Conservation (phyloP, 2,113 vertebrate genomes). For the Actenoides lindsayi region DNA sequence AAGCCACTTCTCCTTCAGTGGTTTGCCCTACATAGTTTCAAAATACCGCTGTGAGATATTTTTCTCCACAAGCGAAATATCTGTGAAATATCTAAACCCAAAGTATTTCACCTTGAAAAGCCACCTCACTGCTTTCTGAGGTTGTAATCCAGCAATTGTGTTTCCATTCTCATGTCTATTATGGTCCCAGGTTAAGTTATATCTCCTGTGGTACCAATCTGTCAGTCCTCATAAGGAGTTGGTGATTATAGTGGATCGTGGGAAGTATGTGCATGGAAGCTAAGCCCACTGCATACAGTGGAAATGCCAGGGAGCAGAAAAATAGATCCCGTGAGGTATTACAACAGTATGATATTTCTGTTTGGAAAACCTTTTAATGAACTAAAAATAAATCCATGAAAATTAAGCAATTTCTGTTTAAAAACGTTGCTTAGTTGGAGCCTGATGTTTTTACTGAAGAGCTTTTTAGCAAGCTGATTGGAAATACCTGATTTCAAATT, state of each 20-base stretch:
- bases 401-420: not conserved
- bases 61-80: not conserved
- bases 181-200: not conserved
- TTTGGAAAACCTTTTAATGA: not conserved
- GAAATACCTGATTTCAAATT: not conserved
- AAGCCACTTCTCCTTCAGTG: not conserved
- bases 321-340: not conserved
- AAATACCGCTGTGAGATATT: not conserved
- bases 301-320: not conserved
- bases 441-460: not conserved
- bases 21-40: not conserved
- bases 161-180: not conserved
- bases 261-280: not conserved
- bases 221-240: not conserved
- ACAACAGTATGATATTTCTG: not conserved
- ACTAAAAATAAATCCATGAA: not conserved
- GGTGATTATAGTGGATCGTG: not conserved
- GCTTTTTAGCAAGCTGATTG: not conserved
- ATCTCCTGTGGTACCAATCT: not conserved
- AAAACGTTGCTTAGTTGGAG: not conserved
- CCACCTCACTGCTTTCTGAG: not conserved
- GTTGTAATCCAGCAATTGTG: not conserved
- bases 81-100: not conserved
- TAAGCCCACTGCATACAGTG: not conserved
- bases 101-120: slow-evolving; percentile 12